Base-by-base conservation (phyloP, 2,888 invertebrate species). In the Stenchaetothrips biformis region DNA sequence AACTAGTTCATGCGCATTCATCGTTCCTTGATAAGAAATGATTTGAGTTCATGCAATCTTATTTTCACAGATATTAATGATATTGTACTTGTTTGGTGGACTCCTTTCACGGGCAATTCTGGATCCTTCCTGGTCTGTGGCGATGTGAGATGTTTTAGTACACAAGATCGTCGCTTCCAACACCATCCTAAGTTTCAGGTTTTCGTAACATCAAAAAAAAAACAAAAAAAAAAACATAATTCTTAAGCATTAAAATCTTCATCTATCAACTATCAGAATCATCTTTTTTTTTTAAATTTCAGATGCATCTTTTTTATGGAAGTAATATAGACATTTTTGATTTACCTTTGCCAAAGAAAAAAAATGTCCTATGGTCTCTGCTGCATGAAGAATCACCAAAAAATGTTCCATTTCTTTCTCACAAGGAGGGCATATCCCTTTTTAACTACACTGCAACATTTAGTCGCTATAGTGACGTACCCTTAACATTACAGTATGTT, bases 321-420 rank as follows among this genome's bases (percentile, higher is more conserved):
- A 93, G 93, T 81, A 88, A 89, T 84, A 88, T 95, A 78, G 87
- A 91, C 79, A 86, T 90, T 77, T 85, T 89, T 9, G 90, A 93
- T 84, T 87, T 95, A 82, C 95, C 95, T 0, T 83, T 93, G 82
- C 93, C 93, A 7, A 89, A 92, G 82, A 85, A 84, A 78, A 84
- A 86, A 0, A 86, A 90, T 79, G 86, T 89, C 48, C 87, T 91
- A 79, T 96, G 96, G 96, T 94, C 91, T 0, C 85, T 96, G 78
- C 89, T 92, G 80, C 95, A 96, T 85, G 96, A 96, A 87, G 96
- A 96, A 88, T 95, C 95, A 0, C 95, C 95, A 0, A 92, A 94
- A 86, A 96, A 96, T 87, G 90, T 92, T 77, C 92, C 92, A 59
- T 89, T 91, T 78, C 88, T 95, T 59, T 88, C 92, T 82, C 90